Percentiles rank a stretch among this genome's conserved stretches.
Conservation (phyloP, 2,888 invertebrate genomes). For the Lobophora halterata region DNA sequence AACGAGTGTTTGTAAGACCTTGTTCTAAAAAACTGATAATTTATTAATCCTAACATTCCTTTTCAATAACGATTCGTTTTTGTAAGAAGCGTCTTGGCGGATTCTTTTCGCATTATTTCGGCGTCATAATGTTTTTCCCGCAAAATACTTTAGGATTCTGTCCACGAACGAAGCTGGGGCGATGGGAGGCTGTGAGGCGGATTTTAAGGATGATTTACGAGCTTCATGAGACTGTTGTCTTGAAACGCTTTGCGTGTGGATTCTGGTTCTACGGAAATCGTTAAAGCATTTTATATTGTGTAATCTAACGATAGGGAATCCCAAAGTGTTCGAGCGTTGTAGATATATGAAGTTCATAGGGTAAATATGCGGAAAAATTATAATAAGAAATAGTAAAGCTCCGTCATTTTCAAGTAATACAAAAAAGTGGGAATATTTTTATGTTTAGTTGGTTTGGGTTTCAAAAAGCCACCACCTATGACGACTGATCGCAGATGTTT, state of each 20-base stretch:
- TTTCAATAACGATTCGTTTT: slow-evolving; percentile 25
- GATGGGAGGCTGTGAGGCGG: slow-evolving; percentile 53
- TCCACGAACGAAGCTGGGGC: slow-evolving; percentile 53
- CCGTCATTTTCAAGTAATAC: too few relatives aligned
- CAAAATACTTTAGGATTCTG: slow-evolving; percentile 57
- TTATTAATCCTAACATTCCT: neutral
- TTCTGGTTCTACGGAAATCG: neutral
- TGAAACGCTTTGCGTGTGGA: slow-evolving; percentile 50
- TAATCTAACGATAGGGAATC: too few relatives aligned
- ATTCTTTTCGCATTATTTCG: slow-evolving; percentile 20
- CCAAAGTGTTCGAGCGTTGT: too few relatives aligned
- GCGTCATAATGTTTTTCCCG: slow-evolving; percentile 34
- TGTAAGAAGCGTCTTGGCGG: slow-evolving; percentile 2
- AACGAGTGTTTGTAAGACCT: neutral
- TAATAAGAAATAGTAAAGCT: too few relatives aligned
- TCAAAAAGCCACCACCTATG: too few relatives aligned
- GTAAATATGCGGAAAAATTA: too few relatives aligned
- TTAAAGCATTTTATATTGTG: too few relatives aligned
- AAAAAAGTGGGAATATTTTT: too few relatives aligned
- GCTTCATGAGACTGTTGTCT: slow-evolving; percentile 61
- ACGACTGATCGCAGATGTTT: too few relatives aligned
- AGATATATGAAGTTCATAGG: too few relatives aligned
- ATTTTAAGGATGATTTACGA: slow-evolving; percentile 74
- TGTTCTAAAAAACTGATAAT: neutral
- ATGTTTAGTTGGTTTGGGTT: too few relatives aligned